Evolutionary conservation across 2,888 invertebrate species (phyloP).

Genomic region (Meteorus cinctellus): DNA sequence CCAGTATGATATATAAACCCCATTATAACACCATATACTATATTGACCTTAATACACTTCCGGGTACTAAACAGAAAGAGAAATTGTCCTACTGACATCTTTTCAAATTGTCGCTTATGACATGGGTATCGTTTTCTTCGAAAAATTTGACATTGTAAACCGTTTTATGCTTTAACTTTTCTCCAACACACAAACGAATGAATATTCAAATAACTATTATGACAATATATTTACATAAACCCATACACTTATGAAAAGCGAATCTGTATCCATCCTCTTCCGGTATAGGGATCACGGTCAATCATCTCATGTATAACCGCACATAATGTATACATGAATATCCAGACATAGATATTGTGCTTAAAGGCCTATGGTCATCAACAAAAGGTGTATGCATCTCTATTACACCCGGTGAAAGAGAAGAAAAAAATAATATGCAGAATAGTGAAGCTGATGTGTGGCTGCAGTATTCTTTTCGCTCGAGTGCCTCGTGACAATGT

Average conservation of each 20-base stretch:
- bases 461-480: slow-evolving; percentile 43
- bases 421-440: slow-evolving; percentile 28
- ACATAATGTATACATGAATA: background rate
- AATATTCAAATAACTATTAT: slow-evolving; percentile 4
- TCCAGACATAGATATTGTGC: background rate
- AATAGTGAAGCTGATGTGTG: background rate
- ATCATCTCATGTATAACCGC: slow-evolving; percentile 11
- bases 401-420: background rate
- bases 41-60: slow-evolving; percentile 14
- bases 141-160: background rate
- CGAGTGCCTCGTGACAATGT: slow-evolving; percentile 49
- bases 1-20: too few relatives aligned
- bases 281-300: slow-evolving; percentile 8
- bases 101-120: background rate
- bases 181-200: background rate
- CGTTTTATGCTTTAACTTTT: background rate
- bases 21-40: background rate
- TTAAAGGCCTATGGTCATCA: background rate
- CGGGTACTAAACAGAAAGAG: slow-evolving; percentile 2
- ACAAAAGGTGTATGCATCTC: slow-evolving; percentile 2
- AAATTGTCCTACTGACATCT: background rate
- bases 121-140: slow-evolving; percentile 4
- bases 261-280: slow-evolving; percentile 15
- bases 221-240: background rate
- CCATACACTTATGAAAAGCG: slow-evolving; percentile 1